A percentile compares a stretch with the other conserved stretches of the same genome.
Conservation (phyloP, 2,797 vertebrate species). For the Coluber constrictor region DNA sequence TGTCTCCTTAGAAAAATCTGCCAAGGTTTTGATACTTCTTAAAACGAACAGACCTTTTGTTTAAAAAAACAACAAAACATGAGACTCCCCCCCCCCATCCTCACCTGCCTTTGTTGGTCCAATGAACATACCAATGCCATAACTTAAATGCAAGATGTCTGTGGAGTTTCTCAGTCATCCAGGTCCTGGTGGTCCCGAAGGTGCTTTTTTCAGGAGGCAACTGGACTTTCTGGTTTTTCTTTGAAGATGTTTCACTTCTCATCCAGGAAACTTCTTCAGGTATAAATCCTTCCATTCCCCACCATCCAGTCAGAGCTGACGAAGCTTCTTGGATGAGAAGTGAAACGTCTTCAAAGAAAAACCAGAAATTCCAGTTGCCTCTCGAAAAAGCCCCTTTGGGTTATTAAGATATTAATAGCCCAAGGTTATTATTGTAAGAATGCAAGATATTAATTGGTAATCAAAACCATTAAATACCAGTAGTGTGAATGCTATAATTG, state of each 20-base stretch:
- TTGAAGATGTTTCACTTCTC: too few relatives aligned
- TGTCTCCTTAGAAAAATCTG: background rate
- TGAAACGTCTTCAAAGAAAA: too few relatives aligned
- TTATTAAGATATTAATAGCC: too few relatives aligned
- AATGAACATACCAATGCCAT: background rate
- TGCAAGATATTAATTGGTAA: background rate
- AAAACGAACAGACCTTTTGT: background rate
- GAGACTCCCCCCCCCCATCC: background rate
- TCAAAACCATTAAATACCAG: background rate
- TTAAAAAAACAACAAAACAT: background rate
- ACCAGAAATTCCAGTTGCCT: too few relatives aligned
- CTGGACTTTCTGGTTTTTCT: too few relatives aligned
- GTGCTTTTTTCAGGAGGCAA: too few relatives aligned
- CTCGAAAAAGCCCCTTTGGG: too few relatives aligned
- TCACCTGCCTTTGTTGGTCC: background rate
- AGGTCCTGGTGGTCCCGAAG: too few relatives aligned
- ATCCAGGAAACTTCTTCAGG: background rate
- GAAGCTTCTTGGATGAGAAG: too few relatives aligned
- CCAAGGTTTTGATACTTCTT: background rate
- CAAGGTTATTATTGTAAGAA: too few relatives aligned
- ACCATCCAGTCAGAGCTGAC: background rate
- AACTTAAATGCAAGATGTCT: background rate
- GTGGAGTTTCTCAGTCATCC: too few relatives aligned
- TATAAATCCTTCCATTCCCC: background rate
- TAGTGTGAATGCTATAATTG: background rate